Conservation (phyloP, 2,797 vertebrate genomes). For the Danionella dracula region DNA sequence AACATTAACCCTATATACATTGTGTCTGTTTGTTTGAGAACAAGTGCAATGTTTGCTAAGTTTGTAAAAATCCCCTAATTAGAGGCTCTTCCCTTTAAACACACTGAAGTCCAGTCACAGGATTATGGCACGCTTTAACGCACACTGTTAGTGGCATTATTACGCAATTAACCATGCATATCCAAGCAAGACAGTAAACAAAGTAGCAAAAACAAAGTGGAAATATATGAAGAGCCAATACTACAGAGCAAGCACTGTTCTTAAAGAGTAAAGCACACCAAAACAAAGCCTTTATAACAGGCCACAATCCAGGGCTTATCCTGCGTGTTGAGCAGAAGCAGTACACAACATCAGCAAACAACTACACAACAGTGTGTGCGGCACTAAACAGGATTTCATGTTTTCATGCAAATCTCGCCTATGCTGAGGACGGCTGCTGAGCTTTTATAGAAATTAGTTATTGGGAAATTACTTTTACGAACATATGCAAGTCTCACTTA, state of each 20-base stretch:
- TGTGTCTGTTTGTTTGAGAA: conserved; percentile 55
- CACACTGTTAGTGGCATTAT: conserved; percentile 44
- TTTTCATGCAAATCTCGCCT: too few species aligned
- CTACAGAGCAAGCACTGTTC: conserved; percentile 7
- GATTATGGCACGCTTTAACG: conserved; percentile 50
- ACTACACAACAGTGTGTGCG: background rate
- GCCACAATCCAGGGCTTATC: background rate
- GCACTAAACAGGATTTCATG: background rate
- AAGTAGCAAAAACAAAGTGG: conserved; percentile 16
- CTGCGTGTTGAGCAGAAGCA: background rate
- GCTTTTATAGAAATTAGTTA: too few species aligned
- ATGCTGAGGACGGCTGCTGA: too few species aligned
- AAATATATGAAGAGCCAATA: background rate
- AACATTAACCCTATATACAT: conserved; percentile 51
- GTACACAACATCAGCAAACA: conserved; percentile 7
- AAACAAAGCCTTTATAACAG: conserved; percentile 7
- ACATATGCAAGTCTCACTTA: too few species aligned
- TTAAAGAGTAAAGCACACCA: conserved; percentile 10
- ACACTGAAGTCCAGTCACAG: conserved; percentile 52
- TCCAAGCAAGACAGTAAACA: conserved; percentile 32
- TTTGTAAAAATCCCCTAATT: conserved; percentile 46
- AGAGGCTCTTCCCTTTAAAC: conserved; percentile 67
- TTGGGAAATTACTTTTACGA: too few species aligned
- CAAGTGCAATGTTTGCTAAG: conserved; percentile 46
- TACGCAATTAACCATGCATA: conserved; percentile 43